Evolutionary conservation across 2,797 vertebrate species (phyloP).

Genomic region (Enteromius thamalakanensis): DNA sequence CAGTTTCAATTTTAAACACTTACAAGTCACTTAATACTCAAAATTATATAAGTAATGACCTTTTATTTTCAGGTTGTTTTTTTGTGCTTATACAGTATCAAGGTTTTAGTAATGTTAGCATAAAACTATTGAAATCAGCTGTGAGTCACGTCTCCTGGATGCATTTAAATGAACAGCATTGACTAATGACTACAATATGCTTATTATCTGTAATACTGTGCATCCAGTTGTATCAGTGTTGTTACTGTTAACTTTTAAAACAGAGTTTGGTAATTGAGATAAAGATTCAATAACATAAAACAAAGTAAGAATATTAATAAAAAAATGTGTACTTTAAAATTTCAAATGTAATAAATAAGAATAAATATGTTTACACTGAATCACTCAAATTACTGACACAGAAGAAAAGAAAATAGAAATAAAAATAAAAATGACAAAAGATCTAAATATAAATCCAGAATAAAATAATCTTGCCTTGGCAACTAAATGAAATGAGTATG

Average conservation of each 20-base stretch:
- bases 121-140: not conserved
- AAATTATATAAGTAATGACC: not conserved
- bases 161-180: not conserved
- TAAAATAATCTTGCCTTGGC: no score
- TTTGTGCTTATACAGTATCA: not conserved
- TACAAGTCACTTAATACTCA: no score
- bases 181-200: not conserved
- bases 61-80: not conserved
- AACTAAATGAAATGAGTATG: no score
- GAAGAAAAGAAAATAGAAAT: not conserved
- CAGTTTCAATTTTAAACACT: not conserved
- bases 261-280: not conserved
- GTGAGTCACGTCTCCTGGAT: not conserved
- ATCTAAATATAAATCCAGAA: not conserved
- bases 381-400: not conserved
- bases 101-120: not conserved
- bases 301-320: not conserved
- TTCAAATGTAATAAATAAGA: not conserved
- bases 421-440: not conserved
- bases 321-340: not conserved
- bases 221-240: not conserved
- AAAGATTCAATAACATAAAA: not conserved
- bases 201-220: not conserved
- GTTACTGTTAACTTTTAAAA: not conserved
- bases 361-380: not conserved